Evolutionary conservation across 2,113 vertebrate species (phyloP), one percentile per base, ranked within the genome.

Genomic region (Gracilinanus agilis): DNA sequence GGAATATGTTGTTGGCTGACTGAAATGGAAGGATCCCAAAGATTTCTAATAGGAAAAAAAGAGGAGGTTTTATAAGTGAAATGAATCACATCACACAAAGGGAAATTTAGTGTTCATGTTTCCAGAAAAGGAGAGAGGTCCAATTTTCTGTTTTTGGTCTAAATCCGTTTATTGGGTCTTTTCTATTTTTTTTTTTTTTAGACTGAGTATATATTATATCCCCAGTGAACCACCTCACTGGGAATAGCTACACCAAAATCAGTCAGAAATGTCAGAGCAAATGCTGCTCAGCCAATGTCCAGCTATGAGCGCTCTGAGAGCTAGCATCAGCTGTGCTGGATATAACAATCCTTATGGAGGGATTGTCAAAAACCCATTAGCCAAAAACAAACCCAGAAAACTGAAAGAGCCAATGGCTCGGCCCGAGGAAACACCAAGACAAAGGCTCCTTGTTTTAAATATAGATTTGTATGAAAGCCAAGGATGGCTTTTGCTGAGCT

Each of bases 81-180:
- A 83, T 40, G 40, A 83, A 83, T 83, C 0, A 8, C 3, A 88
- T 94, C 92, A 23, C 89, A 88, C 24, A 96, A 88, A 93, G 55
- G 92, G 54, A 89, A 56, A 44, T 53, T 88, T 90, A 56, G 56
- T 6, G 67, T 94, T 19, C 0, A 44, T 83, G 83, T 93, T 90
- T n/a, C 90, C 92, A 89, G 83, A 88, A 34, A 83, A 40, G 19
- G 49, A 95, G 92, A 95, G 53, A 25, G 34, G 29, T 92, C 92
- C 40, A 53, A 88, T 56, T 44, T 75, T 92, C 88, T 92, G 44
- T 75, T 96, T 92, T 96, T 67, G 44, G 95, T 94, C 54, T 24
- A 93, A 90, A 94, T 27, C 95, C 56, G 83, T 95, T 96, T 93
- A 89, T 88, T 93, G 90, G 91, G 53, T 67, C 90, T 89, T 92